Evolutionary conservation across 1,140 invertebrate genomes (phyloP).

Genomic region (Campoletis sonorensis): DNA sequence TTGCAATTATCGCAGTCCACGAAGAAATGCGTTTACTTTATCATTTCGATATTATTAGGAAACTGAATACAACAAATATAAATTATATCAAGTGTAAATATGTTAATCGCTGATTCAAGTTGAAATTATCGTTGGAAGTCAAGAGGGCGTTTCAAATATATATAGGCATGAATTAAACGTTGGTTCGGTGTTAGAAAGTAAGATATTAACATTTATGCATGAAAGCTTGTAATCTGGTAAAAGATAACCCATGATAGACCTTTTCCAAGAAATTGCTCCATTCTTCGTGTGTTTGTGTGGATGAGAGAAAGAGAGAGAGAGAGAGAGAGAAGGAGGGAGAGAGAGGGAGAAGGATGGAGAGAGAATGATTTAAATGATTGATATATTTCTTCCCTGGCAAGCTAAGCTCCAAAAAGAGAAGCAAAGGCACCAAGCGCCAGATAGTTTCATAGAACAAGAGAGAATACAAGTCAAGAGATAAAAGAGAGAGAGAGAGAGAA

Average conservation of each 20-base stretch:
- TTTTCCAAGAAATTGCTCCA: slow-evolving; percentile 18
- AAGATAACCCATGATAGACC: slow-evolving; percentile 27
- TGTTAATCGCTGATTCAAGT: neutral
- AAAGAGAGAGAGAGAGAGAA: slow-evolving; percentile 8
- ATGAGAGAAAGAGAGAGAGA: too few relatives aligned
- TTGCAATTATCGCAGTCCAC: neutral
- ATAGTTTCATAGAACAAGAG: too few relatives aligned
- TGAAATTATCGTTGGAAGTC: too few relatives aligned
- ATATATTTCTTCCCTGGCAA: too few relatives aligned
- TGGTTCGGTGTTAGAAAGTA: neutral
- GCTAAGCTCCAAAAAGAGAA: too few relatives aligned
- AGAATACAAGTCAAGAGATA: too few relatives aligned
- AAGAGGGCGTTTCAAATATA: neutral
- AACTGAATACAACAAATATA: neutral
- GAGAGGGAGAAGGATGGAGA: neutral
- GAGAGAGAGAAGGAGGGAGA: neutral
- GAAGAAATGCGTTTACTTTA: neutral
- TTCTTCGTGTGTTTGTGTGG: neutral
- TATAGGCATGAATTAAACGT: neutral
- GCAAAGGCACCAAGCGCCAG: too few relatives aligned
- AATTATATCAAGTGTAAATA: neutral
- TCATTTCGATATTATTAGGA: neutral
- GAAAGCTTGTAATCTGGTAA: neutral
- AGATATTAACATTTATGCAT: neutral
- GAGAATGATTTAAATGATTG: too few relatives aligned